Evolutionary conservation across 2,888 invertebrate species (phyloP).

Genomic region (Philopedon plagiatum): DNA sequence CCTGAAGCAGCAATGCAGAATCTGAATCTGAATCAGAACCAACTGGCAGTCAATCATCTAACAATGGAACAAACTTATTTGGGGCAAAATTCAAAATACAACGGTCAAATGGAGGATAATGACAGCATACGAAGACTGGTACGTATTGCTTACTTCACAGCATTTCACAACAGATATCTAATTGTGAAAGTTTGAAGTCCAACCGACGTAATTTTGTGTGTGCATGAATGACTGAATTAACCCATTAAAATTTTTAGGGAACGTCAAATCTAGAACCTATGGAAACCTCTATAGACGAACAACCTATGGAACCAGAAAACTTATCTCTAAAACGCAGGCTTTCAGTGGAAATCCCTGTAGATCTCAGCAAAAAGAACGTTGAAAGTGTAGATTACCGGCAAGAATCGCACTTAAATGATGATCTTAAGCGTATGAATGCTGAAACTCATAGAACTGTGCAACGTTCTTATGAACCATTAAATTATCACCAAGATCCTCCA

Average conservation of each 20-base stretch:
- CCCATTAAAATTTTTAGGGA: too few relatives aligned
- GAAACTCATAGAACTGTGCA: background rate
- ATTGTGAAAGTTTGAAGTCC: too few relatives aligned
- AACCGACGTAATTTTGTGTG: too few relatives aligned
- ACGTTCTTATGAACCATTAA: background rate
- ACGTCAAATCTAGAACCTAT: background rate
- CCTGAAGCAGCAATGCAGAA: background rate
- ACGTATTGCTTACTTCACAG: background rate
- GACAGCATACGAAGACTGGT: background rate
- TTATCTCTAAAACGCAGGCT: constrained; percentile 24
- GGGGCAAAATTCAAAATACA: background rate
- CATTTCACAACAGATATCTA: too few relatives aligned
- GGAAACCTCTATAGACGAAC: background rate
- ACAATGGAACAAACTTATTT: background rate
- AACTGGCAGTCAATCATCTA: background rate
- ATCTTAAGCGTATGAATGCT: background rate
- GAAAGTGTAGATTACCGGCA: background rate
- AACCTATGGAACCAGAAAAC: constrained; percentile 33
- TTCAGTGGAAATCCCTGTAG: constrained; percentile 35
- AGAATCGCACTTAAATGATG: background rate
- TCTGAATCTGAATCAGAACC: background rate
- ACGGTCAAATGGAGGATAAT: background rate
- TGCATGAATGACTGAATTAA: too few relatives aligned
- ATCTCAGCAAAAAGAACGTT: constrained; percentile 30
- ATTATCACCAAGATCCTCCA: background rate